These are phyloP conservation scores for Hipparchia sbordonii DNA, from an alignment of 2,888 invertebrate genomes.

Conservation along the genomic window DNA sequence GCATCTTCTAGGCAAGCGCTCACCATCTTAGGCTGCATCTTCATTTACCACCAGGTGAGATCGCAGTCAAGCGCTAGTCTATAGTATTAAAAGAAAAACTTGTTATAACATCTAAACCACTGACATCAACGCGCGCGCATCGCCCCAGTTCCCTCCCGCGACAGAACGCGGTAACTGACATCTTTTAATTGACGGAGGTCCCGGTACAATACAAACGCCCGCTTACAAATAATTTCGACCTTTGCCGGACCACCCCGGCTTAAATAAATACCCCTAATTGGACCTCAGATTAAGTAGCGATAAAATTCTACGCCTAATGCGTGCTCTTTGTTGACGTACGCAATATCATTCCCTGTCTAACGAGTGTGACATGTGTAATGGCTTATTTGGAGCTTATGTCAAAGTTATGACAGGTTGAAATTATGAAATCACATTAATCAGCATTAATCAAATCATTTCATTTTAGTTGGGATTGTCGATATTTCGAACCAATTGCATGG, in stretches of 20 bases:
- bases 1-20: too few species aligned
- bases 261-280: conserved; percentile 75
- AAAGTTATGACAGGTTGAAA: conserved; percentile 12
- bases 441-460: background rate
- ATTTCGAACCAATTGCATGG: too few species aligned
- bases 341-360: conserved; percentile 26
- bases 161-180: conserved; percentile 67
- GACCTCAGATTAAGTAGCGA: conserved; percentile 64
- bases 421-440: conserved; percentile 1
- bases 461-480: background rate
- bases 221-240: conserved; percentile 50
- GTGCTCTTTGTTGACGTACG: conserved; percentile 53
- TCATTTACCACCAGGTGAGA: too few species aligned
- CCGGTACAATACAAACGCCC: conserved; percentile 48
- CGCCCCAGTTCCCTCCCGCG: conserved; percentile 42
- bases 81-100: too few species aligned
- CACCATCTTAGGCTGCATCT: too few species aligned
- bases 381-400: conserved; percentile 2
- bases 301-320: conserved; percentile 60
- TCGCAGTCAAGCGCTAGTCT: too few species aligned
- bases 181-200: conserved; percentile 72
- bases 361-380: conserved; percentile 23
- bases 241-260: conserved; percentile 66
- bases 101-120: conserved; percentile 36
- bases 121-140: conserved; percentile 45